These are phyloP conservation scores for Ammodramus savannarum DNA, from an alignment of 2,113 vertebrate species.

Conservation along the genomic window DNA sequence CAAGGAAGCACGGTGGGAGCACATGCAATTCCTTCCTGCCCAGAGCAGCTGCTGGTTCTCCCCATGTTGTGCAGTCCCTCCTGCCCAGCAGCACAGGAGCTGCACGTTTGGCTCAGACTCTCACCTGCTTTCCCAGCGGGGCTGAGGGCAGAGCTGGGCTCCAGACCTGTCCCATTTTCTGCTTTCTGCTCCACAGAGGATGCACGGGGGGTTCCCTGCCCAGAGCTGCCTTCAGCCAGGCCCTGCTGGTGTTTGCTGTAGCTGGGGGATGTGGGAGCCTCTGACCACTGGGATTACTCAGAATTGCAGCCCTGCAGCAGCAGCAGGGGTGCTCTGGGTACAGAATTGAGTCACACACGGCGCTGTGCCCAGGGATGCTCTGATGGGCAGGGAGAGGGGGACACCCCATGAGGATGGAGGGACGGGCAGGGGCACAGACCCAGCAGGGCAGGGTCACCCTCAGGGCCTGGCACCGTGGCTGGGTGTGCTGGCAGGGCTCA, in stretches of 20 bases:
- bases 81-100: not conserved
- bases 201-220: not conserved
- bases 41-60: rapidly evolving
- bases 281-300: not conserved
- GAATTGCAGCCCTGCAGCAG: not conserved
- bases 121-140: not conserved
- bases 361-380: rapidly evolving
- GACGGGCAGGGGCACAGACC: rapidly evolving
- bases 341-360: not conserved
- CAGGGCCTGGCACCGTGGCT: not conserved
- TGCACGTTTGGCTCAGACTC: rapidly evolving
- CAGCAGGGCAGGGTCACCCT: rapidly evolving
- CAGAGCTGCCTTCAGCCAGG: not conserved
- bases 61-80: rapidly evolving
- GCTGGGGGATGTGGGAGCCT: not conserved
- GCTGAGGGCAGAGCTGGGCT: not conserved
- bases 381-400: not conserved
- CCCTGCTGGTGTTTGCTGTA: not conserved
- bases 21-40: rapidly evolving
- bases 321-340: not conserved
- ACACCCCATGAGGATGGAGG: not conserved
- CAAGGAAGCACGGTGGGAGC: not conserved
- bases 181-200: not conserved
- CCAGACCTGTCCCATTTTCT: not conserved
- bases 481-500: not conserved